These are phyloP conservation scores for Danionella cerebrum DNA, from an alignment of 2,113 vertebrate genomes.

Conservation along the genomic window DNA sequence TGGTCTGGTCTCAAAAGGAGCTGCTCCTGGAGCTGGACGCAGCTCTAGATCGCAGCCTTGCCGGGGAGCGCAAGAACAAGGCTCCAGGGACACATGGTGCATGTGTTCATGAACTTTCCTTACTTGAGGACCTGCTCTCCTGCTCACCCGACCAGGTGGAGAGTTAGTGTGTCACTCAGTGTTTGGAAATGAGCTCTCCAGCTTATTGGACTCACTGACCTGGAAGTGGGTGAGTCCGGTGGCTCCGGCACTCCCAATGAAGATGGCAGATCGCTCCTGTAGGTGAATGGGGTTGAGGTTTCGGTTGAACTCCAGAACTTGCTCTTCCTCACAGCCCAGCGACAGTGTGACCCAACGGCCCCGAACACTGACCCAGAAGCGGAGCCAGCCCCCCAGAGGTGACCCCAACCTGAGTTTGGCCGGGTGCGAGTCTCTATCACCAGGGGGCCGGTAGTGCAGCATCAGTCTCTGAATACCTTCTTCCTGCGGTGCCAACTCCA, in stretches of 20 bases:
- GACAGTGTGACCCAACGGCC: conserved; percentile 84
- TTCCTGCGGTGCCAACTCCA: conserved; percentile 74
- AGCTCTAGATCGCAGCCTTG: too few species aligned
- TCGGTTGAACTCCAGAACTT: conserved; percentile 68
- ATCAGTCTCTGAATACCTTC: conserved; percentile 77
- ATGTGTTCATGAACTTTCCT: too few species aligned
- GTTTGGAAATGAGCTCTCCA: neutral
- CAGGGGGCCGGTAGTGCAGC: conserved; percentile 87
- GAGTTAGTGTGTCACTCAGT: neutral
- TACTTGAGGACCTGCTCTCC: too few species aligned
- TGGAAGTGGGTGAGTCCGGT: conserved; percentile 81
- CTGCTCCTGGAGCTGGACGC: too few species aligned
- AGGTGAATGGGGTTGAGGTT: conserved; percentile 64
- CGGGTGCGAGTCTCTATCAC: too few species aligned
- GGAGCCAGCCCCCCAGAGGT: too few species aligned
- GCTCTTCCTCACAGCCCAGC: conserved; percentile 86
- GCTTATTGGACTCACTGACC: conserved; percentile 67
- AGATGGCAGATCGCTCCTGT: conserved; percentile 84
- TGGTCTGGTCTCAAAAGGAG: too few species aligned
- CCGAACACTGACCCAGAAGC: too few species aligned
- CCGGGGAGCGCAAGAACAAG: too few species aligned
- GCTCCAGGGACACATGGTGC: too few species aligned
- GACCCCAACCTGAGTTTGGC: too few species aligned
- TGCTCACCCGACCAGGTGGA: too few species aligned
- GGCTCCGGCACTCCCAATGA: conserved; percentile 86